These are phyloP conservation scores for Coenonympha arcania DNA, from an alignment of 2,888 invertebrate genomes.

Conservation along the genomic window DNA sequence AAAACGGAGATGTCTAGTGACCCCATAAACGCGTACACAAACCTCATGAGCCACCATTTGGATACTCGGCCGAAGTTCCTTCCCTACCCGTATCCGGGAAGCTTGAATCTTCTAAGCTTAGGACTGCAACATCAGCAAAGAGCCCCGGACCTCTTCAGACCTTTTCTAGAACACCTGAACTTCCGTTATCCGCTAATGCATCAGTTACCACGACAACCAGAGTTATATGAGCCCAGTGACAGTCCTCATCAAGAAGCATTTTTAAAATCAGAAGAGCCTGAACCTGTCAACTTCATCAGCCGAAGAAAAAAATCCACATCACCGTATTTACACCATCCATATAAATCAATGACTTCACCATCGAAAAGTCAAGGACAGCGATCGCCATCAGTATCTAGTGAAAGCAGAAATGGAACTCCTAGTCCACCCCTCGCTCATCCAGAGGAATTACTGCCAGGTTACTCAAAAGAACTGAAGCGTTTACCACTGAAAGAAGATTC, in stretches of 20 bases:
- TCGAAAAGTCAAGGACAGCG: slow-evolving; percentile 60
- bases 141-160: slow-evolving; percentile 64
- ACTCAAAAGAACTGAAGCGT: slow-evolving; percentile 61
- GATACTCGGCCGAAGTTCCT: slow-evolving; percentile 67
- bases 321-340: slow-evolving; percentile 62
- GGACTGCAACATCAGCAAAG: slow-evolving; percentile 76
- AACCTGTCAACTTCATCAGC: slow-evolving; percentile 49
- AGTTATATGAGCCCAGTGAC: slow-evolving; percentile 47
- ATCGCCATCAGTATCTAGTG: slow-evolving; percentile 59
- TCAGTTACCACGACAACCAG: slow-evolving; percentile 57
- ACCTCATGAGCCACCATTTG: slow-evolving; percentile 51
- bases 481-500: slow-evolving; percentile 76
- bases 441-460: slow-evolving; percentile 63
- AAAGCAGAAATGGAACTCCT: slow-evolving; percentile 73
- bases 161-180: slow-evolving; percentile 63
- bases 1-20: slow-evolving; percentile 57
- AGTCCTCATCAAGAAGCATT: slow-evolving; percentile 45
- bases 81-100: slow-evolving; percentile 77
- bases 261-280: slow-evolving; percentile 54
- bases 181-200: slow-evolving; percentile 61
- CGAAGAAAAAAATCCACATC: slow-evolving; percentile 62
- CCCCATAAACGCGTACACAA: slow-evolving; percentile 53
- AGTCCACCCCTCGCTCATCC: slow-evolving; percentile 68
- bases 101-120: slow-evolving; percentile 77
- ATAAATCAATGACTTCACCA: slow-evolving; percentile 54